Conservation (phyloP, 2,113 vertebrate genomes). For the Monarcha castaneiventris region DNA sequence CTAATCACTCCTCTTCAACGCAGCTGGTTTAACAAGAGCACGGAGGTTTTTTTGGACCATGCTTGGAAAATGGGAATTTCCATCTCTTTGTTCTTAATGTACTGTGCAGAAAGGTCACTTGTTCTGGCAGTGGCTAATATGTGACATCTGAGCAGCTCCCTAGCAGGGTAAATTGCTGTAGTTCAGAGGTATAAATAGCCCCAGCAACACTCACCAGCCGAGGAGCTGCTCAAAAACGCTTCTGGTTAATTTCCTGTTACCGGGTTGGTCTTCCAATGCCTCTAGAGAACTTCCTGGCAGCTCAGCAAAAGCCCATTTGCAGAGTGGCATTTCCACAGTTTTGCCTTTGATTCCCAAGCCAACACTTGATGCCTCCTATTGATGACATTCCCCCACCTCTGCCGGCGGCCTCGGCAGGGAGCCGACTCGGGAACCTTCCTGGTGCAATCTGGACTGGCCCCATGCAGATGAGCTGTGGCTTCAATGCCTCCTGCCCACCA, state of each 20-base stretch:
- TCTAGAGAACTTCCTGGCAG: conserved; percentile 34
- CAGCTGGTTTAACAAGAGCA: conserved; percentile 56
- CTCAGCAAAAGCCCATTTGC: neutral
- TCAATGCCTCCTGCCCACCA: neutral
- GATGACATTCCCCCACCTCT: neutral
- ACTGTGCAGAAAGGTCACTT: conserved; percentile 13
- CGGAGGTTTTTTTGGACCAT: conserved; percentile 8
- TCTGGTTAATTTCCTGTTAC: conserved; percentile 39
- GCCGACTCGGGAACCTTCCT: rapidly evolving
- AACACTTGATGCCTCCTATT: neutral
- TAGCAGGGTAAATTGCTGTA: neutral
- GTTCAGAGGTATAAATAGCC: conserved; percentile 6
- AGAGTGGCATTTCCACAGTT: neutral
- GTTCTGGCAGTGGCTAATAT: neutral
- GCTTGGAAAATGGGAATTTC: conserved; percentile 39
- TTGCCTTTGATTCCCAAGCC: neutral
- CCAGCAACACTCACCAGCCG: neutral
- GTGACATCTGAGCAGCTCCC: conserved; percentile 30
- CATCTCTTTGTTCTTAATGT: neutral
- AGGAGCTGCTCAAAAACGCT: neutral
- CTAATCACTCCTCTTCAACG: conserved; percentile 22
- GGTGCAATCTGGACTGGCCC: rapidly evolving
- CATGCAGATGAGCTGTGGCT: rapidly evolving
- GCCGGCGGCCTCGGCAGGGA: rapidly evolving
- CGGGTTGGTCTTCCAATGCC: neutral